Evolutionary conservation across 64 coral and sea anemone genomes (phyloP).

Genomic region (Pocillopora verrucosa): DNA sequence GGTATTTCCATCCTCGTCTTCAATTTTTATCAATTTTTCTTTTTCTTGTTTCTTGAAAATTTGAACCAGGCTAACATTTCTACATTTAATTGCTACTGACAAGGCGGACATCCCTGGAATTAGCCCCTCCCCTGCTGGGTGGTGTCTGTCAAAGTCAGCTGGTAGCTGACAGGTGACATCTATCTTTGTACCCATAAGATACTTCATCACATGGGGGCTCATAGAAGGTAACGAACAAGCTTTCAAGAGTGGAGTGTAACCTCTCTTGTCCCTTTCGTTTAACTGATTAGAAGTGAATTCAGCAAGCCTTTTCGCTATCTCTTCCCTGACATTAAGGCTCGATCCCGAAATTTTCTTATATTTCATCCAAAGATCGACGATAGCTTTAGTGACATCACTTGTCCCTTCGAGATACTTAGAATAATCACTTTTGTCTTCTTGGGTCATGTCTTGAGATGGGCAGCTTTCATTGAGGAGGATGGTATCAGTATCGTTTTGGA

Average conservation of each 20-base stretch:
- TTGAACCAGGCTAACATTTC: conserved; percentile 6
- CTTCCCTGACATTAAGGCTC: background rate
- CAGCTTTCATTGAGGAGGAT: no score
- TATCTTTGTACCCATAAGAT: conserved; percentile 31
- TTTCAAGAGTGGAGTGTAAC: conserved; percentile 48
- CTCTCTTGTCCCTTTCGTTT: conserved; percentile 7
- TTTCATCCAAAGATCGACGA: background rate
- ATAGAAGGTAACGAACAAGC: conserved; percentile 51
- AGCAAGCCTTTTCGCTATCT: background rate
- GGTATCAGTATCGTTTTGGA: no score
- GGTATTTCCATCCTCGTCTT: conserved; percentile 39
- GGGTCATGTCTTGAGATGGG: no score
- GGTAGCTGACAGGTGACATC: conserved; percentile 47
- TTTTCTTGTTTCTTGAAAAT: conserved; percentile 3
- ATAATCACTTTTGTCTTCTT: background rate
- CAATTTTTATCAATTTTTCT: background rate
- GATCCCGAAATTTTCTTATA: background rate
- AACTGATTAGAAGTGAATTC: background rate
- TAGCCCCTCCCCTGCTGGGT: background rate
- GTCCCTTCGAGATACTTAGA: background rate
- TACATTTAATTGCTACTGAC: conserved; percentile 20
- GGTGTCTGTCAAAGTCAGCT: background rate
- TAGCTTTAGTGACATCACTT: background rate
- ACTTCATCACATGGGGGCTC: conserved; percentile 17
- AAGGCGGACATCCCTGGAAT: conserved; percentile 32